Base-by-base conservation (phyloP, 2,113 vertebrate genomes). In the Panthera uncia region DNA sequence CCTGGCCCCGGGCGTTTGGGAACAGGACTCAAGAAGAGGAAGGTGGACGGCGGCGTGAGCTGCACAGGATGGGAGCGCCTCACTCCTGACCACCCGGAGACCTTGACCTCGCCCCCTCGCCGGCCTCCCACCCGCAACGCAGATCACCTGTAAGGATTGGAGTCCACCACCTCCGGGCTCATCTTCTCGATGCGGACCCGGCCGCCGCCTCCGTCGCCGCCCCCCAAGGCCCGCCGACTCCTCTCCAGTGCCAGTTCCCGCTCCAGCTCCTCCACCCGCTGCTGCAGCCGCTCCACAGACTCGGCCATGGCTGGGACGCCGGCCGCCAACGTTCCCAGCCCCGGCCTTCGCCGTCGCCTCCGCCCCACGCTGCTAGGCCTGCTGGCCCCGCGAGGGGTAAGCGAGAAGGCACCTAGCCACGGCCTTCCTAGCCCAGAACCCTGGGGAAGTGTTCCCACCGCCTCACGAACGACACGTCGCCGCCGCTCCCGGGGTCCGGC, bases 121-220 rank as follows among this genome's bases (percentile, higher is more conserved):
- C 45, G 2, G 52, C 12, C 78, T 9, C 61, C 33, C 10, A 7
- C 27, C 29, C 65, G 4, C 14, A 12, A 0, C 36, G 29, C 61
- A 0, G 29, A 14, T 27, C 98, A 99, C 99, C 99, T 99, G 98
- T 99, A 99, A 0, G 99, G 99, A 91, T 99, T 99, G 9, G 99
- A 99, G 97, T 99, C 99, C 87, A 99, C 99, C 89, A 99, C 99
- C 96, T 99, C 99, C 0, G 99, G 69, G 98, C 99, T 99, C 99
- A 99, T 99, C 89, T 97, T 98, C 50, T 98, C 98, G 66, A 99
- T 99, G 98, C 99, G 99, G 18, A 98, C 93, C 98, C 99, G 97
- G 16, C 92, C 95, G 13, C 94, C 96, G 3, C 48, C 95, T 33
- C 96, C 89, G 13, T 83, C 98, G 45, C 98, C 98, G 96, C 80